Base-by-base conservation (phyloP, 2,888 invertebrate species). In the Ophion obscuratus region DNA sequence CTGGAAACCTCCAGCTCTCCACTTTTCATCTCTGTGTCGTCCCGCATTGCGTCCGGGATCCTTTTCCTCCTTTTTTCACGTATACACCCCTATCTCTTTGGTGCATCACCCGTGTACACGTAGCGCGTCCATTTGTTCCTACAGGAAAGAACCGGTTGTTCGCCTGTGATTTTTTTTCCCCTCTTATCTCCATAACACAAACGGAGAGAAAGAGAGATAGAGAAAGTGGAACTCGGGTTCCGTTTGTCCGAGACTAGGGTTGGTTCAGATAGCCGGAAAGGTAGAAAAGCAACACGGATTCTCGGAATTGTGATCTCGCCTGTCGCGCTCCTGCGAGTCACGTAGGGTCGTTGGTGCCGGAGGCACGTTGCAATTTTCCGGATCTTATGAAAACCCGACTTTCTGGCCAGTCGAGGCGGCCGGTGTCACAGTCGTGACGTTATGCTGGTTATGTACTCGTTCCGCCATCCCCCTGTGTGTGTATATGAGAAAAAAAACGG, bases 361-460 rank as follows among this genome's bases (percentile, higher is more conserved):
- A 78, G 75, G 86, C 86, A 86, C 84, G 84, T 86, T 84, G 86
- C 83, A 86, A 86, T 86, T 86, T 86, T 86, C 86, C 75, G 66
- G 81, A 86, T 86, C 86, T 83, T 81, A 86, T 84, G 86, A 86
- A 86, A 86, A 81, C 86, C 78, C 86, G 81, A 78, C 75, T 77
- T 53, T 73, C 79, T 83, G 70, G 83, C 79, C 67, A 73, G 74
- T 20, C 59, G 44, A 68, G 31, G 59, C 66, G 53, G 47, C 24
- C 53, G n/a, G 61, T 57, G 61, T 66, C 47, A 73, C 80, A 66
- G 61, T 61, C 67, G 61, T 67, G 74, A 81, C 47, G 61, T 40
- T 81, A 27, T 24, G 31, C 47, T 59, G 64, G 80, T 68, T 75
- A 53, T 53, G 31, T 67, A 31, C 20, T 59, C 62, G n/a, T 79